Base-by-base conservation (phyloP, 2,113 vertebrate genomes). In the Tyrannus savana region DNA sequence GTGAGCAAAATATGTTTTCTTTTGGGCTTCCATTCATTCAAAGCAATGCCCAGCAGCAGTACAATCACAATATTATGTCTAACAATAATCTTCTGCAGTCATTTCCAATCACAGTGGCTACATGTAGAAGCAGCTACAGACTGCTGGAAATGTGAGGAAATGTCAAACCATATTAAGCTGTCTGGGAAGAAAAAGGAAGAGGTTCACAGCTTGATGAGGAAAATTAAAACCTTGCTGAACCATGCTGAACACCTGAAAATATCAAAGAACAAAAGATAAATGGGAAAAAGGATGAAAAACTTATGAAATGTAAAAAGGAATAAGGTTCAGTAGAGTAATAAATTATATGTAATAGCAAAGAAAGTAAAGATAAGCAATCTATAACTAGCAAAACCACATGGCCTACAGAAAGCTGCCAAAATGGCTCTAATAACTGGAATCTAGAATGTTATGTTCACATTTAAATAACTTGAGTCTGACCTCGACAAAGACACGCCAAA, bases 171-270 rank as follows among this genome's bases (percentile, higher is more conserved):
- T 81, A 92, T 95, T 96, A 94, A 89, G 79, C 31, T 69, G 49
- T 68, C 59, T 84, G 76, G 80, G 94, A 92, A 85, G 81, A 91
- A 95, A 91, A 94, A 87, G 81, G 42, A 94, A 95, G 84, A 95
- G 55, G 39, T 91, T 95, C 84, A 83, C 66, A 92, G 81, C 42
- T 92, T 95, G 89, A 96, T 95, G 81, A 95, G 86, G 63, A 86
- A 96, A 94, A 96, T 96, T 95, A 94, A 96, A 97, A 93, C 92
- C 80, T 82, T 85, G 33, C 90, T 85, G 92, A 94, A 89, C 77
- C 56, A 76, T 30, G 7, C 18, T 47, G 81, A 90, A 89, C 71
- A 89, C 74, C 80, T 89, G 88, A 95, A 96, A 94, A 95, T 95
- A 96, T 60, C 69, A 95, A 87, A 89, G 67, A 92, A 93, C 16